Base-by-base conservation (phyloP, 2,113 vertebrate genomes). In the Symphodus melops region DNA sequence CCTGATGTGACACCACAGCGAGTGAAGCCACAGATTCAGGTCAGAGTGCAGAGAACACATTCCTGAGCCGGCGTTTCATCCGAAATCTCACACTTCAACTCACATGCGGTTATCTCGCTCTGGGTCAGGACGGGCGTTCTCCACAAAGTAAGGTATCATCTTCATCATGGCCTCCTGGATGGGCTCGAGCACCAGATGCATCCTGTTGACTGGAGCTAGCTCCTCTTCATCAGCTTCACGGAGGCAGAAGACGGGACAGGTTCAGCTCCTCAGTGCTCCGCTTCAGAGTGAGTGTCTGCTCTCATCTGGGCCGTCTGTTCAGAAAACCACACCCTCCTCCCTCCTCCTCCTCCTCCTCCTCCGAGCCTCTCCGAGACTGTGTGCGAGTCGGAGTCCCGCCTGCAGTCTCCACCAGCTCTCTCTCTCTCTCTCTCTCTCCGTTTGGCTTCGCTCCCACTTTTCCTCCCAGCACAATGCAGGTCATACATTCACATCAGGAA, bases 141-240 rank as follows among this genome's bases (percentile, higher is more conserved):
- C 88, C 88, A 93, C 91, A 71, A 95, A 94, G 86, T 93, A 93
- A 5, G 94, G 94, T 62, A 95, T 74, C 91, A 94, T 93, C 91
- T 92, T 93, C 87, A 94, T 81, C 81, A 92, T 46, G 10, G 82
- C 88, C 75, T 89, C 86, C 75, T 90, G 90, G 63, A 89, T 77
- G 61, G 88, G 77, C 55, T 89, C 89, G 71, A 91, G 74, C 39
- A 91, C 83, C 80, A 94, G 89, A 92, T 92, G 93, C 94, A 95
- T 95, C 87, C 88, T 94, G 91, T 81, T 79, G 55, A 64, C 64
- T 8, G 9, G 17, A 72, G 49, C 74, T 85, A 83, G 44, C 65
- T 86, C 73, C 64, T 78, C 81, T 82, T 82, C 69, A 73, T 79
- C 77, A 51, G 58, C 48, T 48, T 81, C 79, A 58, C 62, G 73